A percentile compares a stretch with the other conserved stretches of the same genome.
Evolutionary conservation across 2,888 invertebrate genomes (phyloP).

Genomic region (Ochropleura plecta): DNA sequence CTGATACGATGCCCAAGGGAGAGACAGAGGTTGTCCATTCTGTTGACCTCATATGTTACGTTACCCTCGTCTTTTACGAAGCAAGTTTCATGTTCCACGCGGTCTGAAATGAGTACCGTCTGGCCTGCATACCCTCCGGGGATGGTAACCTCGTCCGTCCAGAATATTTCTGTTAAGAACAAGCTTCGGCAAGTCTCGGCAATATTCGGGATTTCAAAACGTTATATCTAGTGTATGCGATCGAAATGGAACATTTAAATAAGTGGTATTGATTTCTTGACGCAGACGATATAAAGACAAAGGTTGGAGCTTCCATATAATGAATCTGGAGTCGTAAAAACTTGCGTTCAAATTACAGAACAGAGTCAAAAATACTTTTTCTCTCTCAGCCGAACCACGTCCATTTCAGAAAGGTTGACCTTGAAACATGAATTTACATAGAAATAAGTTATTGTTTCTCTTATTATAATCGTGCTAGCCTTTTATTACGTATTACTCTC

Average conservation of each 20-base stretch:
- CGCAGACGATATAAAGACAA: constrained; percentile 8
- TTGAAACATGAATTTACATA: constrained; percentile 40
- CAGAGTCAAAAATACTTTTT: constrained; percentile 21
- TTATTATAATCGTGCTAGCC: constrained; percentile 13
- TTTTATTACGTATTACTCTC: constrained; percentile 13
- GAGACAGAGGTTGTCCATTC: neutral
- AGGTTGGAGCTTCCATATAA: neutral
- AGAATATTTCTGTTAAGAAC: constrained; percentile 5
- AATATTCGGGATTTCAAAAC: neutral
- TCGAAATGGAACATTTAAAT: constrained; percentile 22
- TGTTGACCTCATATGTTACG: constrained; percentile 23
- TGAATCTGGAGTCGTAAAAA: neutral
- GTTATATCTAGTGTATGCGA: neutral
- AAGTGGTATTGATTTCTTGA: constrained; percentile 18
- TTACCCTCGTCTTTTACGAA: constrained; percentile 1
- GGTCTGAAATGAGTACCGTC: neutral
- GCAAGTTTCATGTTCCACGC: constrained; percentile 18
- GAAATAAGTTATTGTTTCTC: constrained; percentile 45
- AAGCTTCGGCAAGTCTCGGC: constrained; percentile 7
- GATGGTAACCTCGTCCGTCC: constrained; percentile 12
- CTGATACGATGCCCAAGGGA: neutral
- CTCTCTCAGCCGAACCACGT: neutral
- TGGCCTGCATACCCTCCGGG: constrained; percentile 19
- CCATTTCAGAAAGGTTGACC: constrained; percentile 18
- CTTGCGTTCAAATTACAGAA: neutral